Evolutionary conservation across 2,888 invertebrate genomes (phyloP), one percentile per base, ranked within the genome.

Genomic region (Callyntrura guangdongensis): DNA sequence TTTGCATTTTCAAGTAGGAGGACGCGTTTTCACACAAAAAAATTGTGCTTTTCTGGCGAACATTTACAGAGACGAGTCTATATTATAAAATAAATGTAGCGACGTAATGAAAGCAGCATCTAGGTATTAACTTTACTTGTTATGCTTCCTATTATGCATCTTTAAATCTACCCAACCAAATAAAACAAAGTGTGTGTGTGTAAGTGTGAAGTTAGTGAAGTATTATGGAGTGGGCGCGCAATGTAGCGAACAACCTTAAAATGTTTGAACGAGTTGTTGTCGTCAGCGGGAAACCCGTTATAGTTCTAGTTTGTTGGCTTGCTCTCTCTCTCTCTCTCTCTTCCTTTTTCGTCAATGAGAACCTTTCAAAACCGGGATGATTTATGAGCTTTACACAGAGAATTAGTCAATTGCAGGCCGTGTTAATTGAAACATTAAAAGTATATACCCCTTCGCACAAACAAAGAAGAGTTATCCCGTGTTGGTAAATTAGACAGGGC

Each of bases 341-440:
- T 61, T 36, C 27, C 72, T 59, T 22, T 20, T 47, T 79, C 81
- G 92, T 92, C 92, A 92, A 92, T 92, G 88, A 85, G 67, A 81
- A 85, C 87, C 90, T 87, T 90, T 91, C 84, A 81, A 82, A 90
- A 90, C 61, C 17, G 56, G 89, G 86, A 92, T 92, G 92, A 92
- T 92, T 92, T 92, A 92, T 92, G 92, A 90, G 90, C 74, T 90
- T 90, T 82, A 92, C 88, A 74, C 92, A 83, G 79, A 82, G 89
- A 92, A 92, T 92, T 92, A 92, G 92, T 92, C 92, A 92, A 90
- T 90, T 92, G 88, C 90, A 90, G 90, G n/a, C 89, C 77, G 72
- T 82, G 90, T 92, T 92, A 92, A 92, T 92, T 92, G 92, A 92
- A 92, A 90, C 90, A 92, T 92, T 91, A 83, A 81, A 61, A 69